Conservation (phyloP, 2,113 vertebrate species). For the Caloenas nicobarica region DNA sequence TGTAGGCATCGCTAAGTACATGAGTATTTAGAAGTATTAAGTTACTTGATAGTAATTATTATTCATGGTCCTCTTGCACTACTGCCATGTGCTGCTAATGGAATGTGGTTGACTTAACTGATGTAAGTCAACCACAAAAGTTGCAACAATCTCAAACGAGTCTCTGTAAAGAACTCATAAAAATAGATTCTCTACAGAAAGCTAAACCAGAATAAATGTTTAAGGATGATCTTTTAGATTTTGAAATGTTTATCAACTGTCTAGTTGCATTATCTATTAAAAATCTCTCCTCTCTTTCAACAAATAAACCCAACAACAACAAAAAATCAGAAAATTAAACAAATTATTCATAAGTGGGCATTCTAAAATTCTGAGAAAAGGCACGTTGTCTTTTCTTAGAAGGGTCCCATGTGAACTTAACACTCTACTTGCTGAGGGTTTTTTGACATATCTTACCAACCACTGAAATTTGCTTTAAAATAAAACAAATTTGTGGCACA, state of each 20-base stretch:
- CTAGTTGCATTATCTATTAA: background rate
- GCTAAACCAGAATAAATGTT: background rate
- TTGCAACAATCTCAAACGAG: background rate
- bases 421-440: accelerated
- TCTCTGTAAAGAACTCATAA: background rate
- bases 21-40: background rate
- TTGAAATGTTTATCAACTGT: background rate
- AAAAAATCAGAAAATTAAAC: background rate
- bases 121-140: background rate
- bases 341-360: background rate
- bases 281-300: background rate
- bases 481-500: background rate
- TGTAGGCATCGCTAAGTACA: background rate
- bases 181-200: background rate
- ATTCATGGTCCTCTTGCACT: background rate
- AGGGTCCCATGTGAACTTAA: background rate
- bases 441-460: background rate
- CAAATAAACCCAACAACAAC: background rate
- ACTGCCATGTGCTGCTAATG: background rate
- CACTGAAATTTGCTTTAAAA: background rate
- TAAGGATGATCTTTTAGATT: background rate
- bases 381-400: background rate
- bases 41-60: background rate
- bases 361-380: background rate
- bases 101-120: background rate